These are phyloP conservation scores for Microctonus aethiopoides DNA, from an alignment of 2,888 invertebrate species.

Conservation along the genomic window DNA sequence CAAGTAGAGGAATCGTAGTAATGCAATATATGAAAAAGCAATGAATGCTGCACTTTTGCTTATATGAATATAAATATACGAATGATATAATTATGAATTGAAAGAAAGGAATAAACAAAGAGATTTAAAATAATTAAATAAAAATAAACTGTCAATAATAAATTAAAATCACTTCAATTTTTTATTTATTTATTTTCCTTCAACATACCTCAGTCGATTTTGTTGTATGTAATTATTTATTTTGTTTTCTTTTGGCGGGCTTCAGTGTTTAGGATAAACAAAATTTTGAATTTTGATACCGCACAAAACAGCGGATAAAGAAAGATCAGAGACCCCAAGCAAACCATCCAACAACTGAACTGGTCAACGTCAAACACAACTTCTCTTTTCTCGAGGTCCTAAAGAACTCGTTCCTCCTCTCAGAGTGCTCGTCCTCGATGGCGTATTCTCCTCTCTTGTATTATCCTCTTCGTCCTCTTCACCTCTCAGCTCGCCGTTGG, in stretches of 20 bases:
- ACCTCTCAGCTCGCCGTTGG: conserved; percentile 11
- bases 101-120: no score
- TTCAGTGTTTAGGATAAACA: no score
- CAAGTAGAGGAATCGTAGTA: not conserved
- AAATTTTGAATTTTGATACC: no score
- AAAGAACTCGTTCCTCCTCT: not conserved
- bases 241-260: no score
- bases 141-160: no score
- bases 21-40: not conserved
- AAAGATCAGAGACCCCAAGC: not conserved
- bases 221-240: no score
- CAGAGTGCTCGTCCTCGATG: conserved; percentile 3
- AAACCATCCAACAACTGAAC: not conserved
- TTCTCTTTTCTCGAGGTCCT: not conserved
- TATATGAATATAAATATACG: not conserved
- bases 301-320: no score
- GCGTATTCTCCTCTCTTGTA: conserved; percentile 20
- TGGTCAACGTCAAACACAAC: not conserved
- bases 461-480: conserved; percentile 28
- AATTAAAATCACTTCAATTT: no score
- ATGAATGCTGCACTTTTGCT: not conserved
- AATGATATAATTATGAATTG: not conserved
- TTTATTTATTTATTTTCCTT: no score
- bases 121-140: no score
- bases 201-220: no score